A percentile compares a stretch with the other conserved stretches of the same genome.
These are phyloP conservation scores for Drosophila obscura DNA, from an alignment of 1,140 invertebrate species.

Conservation along the genomic window DNA sequence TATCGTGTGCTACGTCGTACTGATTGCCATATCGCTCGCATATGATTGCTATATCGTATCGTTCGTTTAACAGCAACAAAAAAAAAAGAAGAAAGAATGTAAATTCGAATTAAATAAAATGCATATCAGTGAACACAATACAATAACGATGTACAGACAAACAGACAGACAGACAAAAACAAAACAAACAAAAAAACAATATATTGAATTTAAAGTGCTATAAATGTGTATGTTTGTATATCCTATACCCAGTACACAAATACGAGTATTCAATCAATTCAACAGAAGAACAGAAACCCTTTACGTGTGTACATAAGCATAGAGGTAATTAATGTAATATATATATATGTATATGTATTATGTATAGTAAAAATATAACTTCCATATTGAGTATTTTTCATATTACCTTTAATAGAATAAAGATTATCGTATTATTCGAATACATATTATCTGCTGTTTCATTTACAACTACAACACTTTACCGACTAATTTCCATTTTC, in stretches of 20 bases:
- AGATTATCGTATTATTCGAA: constrained; percentile 78
- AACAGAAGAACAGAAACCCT: constrained; percentile 21
- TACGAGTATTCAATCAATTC: constrained; percentile 30
- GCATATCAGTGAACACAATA: constrained; percentile 76
- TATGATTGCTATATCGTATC: constrained; percentile 22
- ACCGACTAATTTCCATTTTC: no score
- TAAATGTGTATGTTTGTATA: constrained; percentile 31
- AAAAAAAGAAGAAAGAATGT: constrained; percentile 20
- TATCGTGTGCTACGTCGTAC: constrained; percentile 15
- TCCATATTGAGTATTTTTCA: constrained; percentile 80
- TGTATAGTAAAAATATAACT: constrained; percentile 77
- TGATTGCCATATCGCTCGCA: constrained; percentile 11
- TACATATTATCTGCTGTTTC: background rate
- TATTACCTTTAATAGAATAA: constrained; percentile 79
- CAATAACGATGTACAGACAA: constrained; percentile 37
- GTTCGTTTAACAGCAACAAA: constrained; percentile 8
- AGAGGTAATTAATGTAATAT: constrained; percentile 64
- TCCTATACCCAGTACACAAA: constrained; percentile 33
- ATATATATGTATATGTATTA: constrained; percentile 41
- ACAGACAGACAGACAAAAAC: background rate
- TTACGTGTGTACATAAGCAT: constrained; percentile 62
- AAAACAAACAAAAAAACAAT: constrained; percentile 8
- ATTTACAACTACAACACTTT: no score
- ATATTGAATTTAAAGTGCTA: constrained; percentile 14
- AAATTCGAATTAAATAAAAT: constrained; percentile 67